A percentile compares a stretch with the other conserved stretches of the same genome.
Conservation (phyloP, 2,113 vertebrate species). For the Chrysemys picta region DNA sequence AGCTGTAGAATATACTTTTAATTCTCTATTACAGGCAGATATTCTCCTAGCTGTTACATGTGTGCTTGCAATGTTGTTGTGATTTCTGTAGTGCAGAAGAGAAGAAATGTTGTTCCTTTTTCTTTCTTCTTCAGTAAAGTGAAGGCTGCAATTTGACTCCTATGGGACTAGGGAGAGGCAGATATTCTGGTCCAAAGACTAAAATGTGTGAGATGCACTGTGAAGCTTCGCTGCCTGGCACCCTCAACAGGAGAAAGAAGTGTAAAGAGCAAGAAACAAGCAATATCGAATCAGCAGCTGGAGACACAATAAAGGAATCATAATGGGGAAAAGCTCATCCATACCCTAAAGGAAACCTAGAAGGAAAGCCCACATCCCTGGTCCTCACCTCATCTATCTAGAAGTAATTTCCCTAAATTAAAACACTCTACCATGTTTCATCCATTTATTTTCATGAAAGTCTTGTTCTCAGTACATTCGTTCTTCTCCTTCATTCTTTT, state of each 20-base stretch:
- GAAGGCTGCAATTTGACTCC: background rate
- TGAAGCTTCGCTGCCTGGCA: background rate
- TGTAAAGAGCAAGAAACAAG: background rate
- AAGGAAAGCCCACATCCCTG: background rate
- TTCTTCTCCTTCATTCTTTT: background rate
- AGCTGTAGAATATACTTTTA: background rate
- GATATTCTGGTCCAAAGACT: background rate
- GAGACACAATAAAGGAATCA: background rate
- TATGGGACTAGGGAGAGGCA: background rate
- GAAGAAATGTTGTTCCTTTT: background rate
- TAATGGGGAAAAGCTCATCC: background rate
- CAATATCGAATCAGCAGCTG: background rate
- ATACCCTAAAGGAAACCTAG: background rate
- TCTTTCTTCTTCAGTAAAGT: background rate
- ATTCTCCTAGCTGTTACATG: fast-evolving
- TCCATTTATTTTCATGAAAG: background rate
- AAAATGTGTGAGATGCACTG: conserved; percentile 14
- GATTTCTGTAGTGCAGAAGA: fast-evolving
- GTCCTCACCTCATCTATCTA: background rate
- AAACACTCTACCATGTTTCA: background rate
- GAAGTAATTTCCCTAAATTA: background rate
- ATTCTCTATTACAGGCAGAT: background rate
- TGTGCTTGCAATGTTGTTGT: background rate
- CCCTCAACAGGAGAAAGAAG: background rate
- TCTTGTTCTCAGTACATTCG: background rate